These are phyloP conservation scores for Agelastica alni DNA, from an alignment of 2,888 invertebrate genomes.

Conservation along the genomic window DNA sequence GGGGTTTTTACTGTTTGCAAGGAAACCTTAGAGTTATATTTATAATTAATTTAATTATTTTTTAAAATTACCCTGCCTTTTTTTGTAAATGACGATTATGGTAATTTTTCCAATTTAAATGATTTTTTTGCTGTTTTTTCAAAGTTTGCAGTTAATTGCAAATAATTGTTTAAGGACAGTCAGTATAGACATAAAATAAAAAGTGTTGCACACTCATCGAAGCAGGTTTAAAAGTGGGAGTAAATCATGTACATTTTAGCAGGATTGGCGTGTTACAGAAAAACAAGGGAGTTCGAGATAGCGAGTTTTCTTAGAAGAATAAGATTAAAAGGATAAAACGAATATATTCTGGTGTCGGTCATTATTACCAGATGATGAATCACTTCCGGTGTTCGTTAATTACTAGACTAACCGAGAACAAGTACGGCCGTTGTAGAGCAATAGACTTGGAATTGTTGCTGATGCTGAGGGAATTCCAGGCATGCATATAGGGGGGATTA, in stretches of 20 bases:
- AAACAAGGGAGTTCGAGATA: constrained; percentile 33
- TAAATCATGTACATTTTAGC: constrained; percentile 27
- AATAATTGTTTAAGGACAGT: too few relatives aligned
- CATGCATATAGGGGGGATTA: too few relatives aligned
- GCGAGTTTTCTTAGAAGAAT: constrained; percentile 34
- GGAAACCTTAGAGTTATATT: too few relatives aligned
- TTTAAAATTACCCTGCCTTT: too few relatives aligned
- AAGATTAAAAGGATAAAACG: constrained; percentile 37
- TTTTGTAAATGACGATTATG: too few relatives aligned
- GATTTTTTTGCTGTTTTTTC: too few relatives aligned
- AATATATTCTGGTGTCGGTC: constrained; percentile 55
- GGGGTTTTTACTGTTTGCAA: too few relatives aligned
- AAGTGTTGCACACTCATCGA: too few relatives aligned
- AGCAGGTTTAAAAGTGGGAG: constrained; percentile 20
- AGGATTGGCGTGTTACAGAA: constrained; percentile 12
- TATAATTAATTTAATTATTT: too few relatives aligned
- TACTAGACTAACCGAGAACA: constrained; percentile 51
- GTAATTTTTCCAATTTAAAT: too few relatives aligned
- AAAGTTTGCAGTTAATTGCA: too few relatives aligned
- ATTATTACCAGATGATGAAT: constrained; percentile 57
- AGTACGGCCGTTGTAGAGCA: constrained; percentile 41
- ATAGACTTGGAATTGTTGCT: not conserved
- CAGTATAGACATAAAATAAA: too few relatives aligned
- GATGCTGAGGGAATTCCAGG: not conserved
- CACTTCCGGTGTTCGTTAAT: constrained; percentile 57